Evolutionary conservation across 2,113 vertebrate species (phyloP).

Genomic region (Boulengeromyrus knoepffleri): DNA sequence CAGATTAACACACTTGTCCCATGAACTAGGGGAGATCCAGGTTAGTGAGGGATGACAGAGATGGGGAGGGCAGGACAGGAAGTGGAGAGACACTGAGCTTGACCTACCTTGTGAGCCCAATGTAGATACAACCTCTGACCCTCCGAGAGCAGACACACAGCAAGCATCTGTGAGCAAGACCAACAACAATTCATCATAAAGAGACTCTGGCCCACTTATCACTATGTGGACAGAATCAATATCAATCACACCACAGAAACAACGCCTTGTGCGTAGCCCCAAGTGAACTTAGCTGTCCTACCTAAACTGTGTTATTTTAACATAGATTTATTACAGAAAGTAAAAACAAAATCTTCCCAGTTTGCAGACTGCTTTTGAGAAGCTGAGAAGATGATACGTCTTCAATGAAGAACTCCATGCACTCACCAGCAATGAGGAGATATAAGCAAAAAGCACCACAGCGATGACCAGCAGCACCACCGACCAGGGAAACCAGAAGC

Average conservation of each 20-base stretch:
- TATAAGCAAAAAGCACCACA: constrained; percentile 63
- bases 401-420: not conserved
- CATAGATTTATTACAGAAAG: not conserved
- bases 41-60: not conserved
- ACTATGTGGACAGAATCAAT: not conserved
- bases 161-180: constrained; percentile 64
- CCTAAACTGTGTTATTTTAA: not conserved
- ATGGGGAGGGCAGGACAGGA: not conserved
- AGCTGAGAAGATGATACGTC: not conserved
- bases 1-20: not conserved
- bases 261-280: not conserved
- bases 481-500: constrained; percentile 82
- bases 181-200: not conserved
- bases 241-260: not conserved
- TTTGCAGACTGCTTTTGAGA: not conserved
- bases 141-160: constrained; percentile 75
- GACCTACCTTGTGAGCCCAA: constrained; percentile 80
- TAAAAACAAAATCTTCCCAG: not conserved
- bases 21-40: not conserved
- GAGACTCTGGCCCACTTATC: not conserved
- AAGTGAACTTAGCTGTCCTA: not conserved
- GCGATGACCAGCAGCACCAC: constrained; percentile 66
- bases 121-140: constrained; percentile 77
- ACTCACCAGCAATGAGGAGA: constrained; percentile 68
- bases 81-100: not conserved